Percentiles rank a stretch among this genome's conserved stretches.
Evolutionary conservation across 2,888 invertebrate species (phyloP).

Genomic region (Melanargia galathea): DNA sequence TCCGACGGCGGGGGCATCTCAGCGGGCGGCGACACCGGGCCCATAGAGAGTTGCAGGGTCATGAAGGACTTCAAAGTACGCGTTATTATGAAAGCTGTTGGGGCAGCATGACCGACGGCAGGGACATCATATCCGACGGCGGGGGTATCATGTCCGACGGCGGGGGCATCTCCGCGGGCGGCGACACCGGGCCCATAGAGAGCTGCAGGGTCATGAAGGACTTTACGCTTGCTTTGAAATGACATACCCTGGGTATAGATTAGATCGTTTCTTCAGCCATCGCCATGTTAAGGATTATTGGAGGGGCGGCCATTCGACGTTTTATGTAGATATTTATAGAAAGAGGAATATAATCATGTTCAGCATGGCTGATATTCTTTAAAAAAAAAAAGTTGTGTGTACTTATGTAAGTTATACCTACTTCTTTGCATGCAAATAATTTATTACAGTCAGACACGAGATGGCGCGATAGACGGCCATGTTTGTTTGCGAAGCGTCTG

Average conservation of each 20-base stretch:
- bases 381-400: too few relatives aligned
- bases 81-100: conserved; percentile 61
- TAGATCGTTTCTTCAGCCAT: conserved; percentile 9
- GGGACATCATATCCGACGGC: too few relatives aligned
- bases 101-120: too few relatives aligned
- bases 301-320: too few relatives aligned
- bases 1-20: conserved; percentile 74
- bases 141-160: conserved; percentile 63
- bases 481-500: too few relatives aligned
- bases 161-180: conserved; percentile 69
- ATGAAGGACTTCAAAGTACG: conserved; percentile 93
- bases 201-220: conserved; percentile 96
- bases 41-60: conserved; percentile 94
- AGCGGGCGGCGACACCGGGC: conserved; percentile 85
- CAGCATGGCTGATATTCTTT: too few relatives aligned
- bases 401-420: too few relatives aligned
- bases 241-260: background rate
- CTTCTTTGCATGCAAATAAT: too few relatives aligned
- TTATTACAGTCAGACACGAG: too few relatives aligned
- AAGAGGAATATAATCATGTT: too few relatives aligned
- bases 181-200: conserved; percentile 91
- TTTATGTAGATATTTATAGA: too few relatives aligned
- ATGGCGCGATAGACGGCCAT: too few relatives aligned
- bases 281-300: background rate
- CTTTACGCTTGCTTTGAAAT: conserved; percentile 68